Evolutionary conservation across 35 echinoderm and acorn worm genomes (phyloP).

Genomic region (Stichopus chloronotus): DNA sequence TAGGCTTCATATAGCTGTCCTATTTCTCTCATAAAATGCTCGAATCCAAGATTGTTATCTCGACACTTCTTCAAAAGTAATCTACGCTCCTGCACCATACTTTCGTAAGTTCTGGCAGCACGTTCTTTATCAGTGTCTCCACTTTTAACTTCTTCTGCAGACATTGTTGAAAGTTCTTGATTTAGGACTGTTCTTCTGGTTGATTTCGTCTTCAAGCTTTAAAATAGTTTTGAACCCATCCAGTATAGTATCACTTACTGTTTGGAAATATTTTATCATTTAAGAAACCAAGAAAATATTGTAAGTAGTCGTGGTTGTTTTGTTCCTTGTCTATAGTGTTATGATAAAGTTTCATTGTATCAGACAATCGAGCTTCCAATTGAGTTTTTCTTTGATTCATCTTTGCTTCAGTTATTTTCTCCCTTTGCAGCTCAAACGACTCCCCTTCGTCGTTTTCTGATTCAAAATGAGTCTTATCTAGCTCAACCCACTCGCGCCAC

Average conservation of each 20-base stretch:
- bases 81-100: not conserved
- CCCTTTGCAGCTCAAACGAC: not conserved
- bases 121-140: not conserved
- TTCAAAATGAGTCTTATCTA: not conserved
- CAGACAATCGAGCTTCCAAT: not conserved
- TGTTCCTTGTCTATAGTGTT: not conserved
- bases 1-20: slow-evolving; percentile 22
- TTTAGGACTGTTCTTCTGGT: not conserved
- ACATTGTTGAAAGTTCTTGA: not conserved
- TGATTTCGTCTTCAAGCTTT: not conserved
- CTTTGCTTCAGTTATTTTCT: not conserved
- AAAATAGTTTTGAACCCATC: not conserved
- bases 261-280: not conserved
- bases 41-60: slow-evolving; percentile 16
- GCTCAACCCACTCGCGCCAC: slow-evolving; percentile 1
- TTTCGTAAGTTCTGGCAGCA: not conserved
- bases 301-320: not conserved
- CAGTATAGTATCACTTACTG: not conserved
- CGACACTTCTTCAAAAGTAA: not conserved
- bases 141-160: not conserved
- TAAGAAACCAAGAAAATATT: not conserved
- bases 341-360: not conserved
- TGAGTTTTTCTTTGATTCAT: not conserved
- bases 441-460: not conserved
- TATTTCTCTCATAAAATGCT: slow-evolving; percentile 31